These are phyloP conservation scores for Cetoscarus ocellatus DNA, from an alignment of 2,797 vertebrate genomes.

Conservation along the genomic window DNA sequence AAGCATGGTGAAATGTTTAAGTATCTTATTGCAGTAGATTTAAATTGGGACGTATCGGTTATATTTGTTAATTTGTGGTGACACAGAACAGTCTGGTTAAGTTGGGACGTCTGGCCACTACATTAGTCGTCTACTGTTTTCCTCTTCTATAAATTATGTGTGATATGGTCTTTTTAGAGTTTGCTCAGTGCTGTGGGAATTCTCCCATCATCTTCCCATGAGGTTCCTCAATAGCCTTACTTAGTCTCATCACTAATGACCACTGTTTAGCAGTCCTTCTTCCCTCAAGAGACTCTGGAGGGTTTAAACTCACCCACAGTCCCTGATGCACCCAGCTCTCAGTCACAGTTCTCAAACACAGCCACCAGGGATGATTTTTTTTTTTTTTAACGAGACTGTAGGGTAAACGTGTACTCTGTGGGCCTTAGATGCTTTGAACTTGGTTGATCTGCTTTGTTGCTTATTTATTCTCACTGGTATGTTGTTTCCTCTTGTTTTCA, in stretches of 20 bases:
- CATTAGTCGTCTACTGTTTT: background rate
- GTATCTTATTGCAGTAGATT: too few relatives aligned
- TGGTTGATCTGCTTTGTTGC: conserved; percentile 7
- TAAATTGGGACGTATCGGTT: too few relatives aligned
- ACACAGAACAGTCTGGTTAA: too few relatives aligned
- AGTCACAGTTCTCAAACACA: conserved; percentile 51
- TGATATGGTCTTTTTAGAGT: background rate
- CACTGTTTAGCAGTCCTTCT: conserved; percentile 55
- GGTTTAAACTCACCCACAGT: conserved; percentile 71
- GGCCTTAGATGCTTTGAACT: conserved; percentile 8
- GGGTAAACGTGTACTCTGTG: conserved; percentile 43
- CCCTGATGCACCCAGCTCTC: conserved; percentile 65
- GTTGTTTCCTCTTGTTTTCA: background rate
- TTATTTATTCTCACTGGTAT: background rate
- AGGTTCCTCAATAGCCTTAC: conserved; percentile 52
- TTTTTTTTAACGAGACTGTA: conserved; percentile 71
- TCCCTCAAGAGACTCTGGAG: conserved; percentile 43
- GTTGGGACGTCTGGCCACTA: too few relatives aligned
- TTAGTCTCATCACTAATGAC: conserved; percentile 78
- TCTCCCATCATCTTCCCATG: conserved; percentile 22
- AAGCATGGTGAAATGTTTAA: too few relatives aligned
- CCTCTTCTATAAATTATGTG: background rate
- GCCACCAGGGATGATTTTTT: conserved; percentile 36
- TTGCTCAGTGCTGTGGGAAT: background rate
- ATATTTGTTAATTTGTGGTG: too few relatives aligned